Conservation (phyloP, 2,797 vertebrate species). For the Spatula versicolor region DNA sequence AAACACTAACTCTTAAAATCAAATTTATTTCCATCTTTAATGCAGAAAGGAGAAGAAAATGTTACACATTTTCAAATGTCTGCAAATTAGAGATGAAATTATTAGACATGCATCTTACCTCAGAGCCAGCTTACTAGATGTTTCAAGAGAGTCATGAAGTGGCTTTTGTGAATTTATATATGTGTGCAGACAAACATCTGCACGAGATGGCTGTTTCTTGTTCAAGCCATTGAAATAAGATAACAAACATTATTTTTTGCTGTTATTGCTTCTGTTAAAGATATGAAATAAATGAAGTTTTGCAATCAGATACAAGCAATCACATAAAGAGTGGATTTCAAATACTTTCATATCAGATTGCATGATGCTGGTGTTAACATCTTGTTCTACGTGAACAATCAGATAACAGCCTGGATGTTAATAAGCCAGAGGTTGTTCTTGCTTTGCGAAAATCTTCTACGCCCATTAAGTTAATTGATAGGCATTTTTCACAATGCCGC, state of each 20-base stretch:
- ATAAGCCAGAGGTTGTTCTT: neutral
- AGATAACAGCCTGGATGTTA: slow-evolving; percentile 15
- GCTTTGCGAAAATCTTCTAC: slow-evolving; percentile 3
- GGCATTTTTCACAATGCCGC: neutral
- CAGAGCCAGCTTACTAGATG: fast-evolving
- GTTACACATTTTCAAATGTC: neutral
- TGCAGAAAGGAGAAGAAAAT: neutral
- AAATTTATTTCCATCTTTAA: neutral
- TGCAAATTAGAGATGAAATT: neutral
- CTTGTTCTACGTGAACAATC: slow-evolving; percentile 38
- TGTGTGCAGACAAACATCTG: neutral
- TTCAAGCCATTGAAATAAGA: neutral
- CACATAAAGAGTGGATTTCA: neutral
- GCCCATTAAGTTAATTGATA: neutral
- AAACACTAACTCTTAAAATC: neutral
- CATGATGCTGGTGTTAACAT: slow-evolving; percentile 1
- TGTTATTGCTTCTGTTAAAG: neutral
- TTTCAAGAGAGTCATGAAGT: neutral
- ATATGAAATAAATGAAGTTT: neutral
- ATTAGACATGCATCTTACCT: slow-evolving; percentile 3
- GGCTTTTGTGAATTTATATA: neutral
- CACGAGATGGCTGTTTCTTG: neutral
- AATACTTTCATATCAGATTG: slow-evolving; percentile 17
- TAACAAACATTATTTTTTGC: neutral
- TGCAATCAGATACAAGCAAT: neutral